Percentiles rank a stretch among this genome's conserved stretches.
Evolutionary conservation across 2,888 invertebrate genomes (phyloP).

Genomic region (Peribatodes rhomboidaria): DNA sequence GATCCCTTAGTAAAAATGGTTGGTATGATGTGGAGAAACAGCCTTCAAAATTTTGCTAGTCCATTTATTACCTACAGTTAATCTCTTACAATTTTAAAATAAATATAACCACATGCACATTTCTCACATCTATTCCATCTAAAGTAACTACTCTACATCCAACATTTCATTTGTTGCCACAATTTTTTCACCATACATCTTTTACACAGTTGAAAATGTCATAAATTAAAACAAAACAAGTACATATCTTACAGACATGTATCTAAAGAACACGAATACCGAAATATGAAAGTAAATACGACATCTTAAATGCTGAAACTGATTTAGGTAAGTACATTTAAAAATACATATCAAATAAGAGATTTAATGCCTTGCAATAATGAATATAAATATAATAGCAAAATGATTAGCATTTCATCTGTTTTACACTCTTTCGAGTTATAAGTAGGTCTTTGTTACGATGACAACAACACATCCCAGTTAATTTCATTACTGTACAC

Average conservation of each 20-base stretch:
- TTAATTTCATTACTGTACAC: conserved; percentile 95
- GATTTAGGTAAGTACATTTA: conserved; percentile 36
- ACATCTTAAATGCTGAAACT: conserved; percentile 9
- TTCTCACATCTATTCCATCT: conserved; percentile 21
- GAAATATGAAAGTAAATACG: background rate
- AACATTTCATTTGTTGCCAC: conserved; percentile 17
- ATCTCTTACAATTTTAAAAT: background rate
- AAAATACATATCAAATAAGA: conserved; percentile 42
- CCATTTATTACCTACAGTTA: background rate
- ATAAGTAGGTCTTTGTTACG: conserved; percentile 56
- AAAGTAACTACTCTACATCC: conserved; percentile 25
- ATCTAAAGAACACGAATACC: background rate
- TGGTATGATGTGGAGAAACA: too few species aligned
- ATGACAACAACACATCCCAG: conserved; percentile 88
- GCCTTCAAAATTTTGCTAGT: background rate
- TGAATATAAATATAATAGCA: conserved; percentile 54
- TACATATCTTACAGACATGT: background rate
- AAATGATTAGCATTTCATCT: conserved; percentile 59
- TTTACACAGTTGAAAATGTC: background rate
- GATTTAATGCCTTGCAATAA: conserved; percentile 45
- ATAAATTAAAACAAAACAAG: background rate
- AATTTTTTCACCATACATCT: conserved; percentile 7
- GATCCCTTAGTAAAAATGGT: too few species aligned
- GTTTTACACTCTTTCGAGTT: conserved; percentile 23
- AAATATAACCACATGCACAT: conserved; percentile 25